Evolutionary conservation across 92 coral and sea anemone species (phyloP).

Genomic region (Pocillopora grandis): DNA sequence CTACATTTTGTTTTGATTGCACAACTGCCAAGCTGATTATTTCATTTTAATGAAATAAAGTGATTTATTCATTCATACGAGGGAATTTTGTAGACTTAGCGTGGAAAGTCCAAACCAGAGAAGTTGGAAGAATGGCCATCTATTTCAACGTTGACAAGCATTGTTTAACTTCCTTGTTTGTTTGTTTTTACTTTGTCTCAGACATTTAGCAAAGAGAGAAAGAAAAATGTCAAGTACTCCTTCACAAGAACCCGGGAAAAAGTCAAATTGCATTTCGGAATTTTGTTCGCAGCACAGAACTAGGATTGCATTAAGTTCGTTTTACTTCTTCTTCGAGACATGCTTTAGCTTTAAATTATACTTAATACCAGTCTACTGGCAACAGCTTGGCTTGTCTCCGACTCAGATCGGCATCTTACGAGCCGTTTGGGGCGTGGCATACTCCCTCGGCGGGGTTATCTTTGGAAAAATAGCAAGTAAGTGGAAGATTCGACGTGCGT

Average conservation of each 20-base stretch:
- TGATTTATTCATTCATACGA: no score
- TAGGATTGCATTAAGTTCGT: constrained; percentile 8
- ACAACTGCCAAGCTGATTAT: no score
- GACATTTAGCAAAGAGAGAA: not conserved
- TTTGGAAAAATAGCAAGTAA: constrained; percentile 31
- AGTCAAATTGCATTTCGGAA: not conserved
- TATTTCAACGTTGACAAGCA: no score
- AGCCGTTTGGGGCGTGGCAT: constrained; percentile 38
- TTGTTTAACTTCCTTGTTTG: no score
- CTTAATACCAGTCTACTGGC: constrained; percentile 44
- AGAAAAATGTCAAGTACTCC: constrained; percentile 1
- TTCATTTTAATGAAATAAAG: no score
- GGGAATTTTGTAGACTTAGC: no score
- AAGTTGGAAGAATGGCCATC: no score
- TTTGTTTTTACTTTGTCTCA: no score
- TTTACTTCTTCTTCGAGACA: constrained; percentile 42
- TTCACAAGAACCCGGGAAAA: not conserved
- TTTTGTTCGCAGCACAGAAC: constrained; percentile 7
- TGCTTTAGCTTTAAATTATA: constrained; percentile 35
- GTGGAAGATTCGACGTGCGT: constrained; percentile 29
- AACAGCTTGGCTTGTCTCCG: constrained; percentile 37
- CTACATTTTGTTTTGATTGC: no score
- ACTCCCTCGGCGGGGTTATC: constrained; percentile 23
- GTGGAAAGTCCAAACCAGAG: no score
- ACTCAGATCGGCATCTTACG: constrained; percentile 40